Percentiles rank a stretch among this genome's conserved stretches.
phyloP scores from a whole-genome alignment of 1,140 invertebrate species.

The Brachionus asplanchnoidis region DNA sequence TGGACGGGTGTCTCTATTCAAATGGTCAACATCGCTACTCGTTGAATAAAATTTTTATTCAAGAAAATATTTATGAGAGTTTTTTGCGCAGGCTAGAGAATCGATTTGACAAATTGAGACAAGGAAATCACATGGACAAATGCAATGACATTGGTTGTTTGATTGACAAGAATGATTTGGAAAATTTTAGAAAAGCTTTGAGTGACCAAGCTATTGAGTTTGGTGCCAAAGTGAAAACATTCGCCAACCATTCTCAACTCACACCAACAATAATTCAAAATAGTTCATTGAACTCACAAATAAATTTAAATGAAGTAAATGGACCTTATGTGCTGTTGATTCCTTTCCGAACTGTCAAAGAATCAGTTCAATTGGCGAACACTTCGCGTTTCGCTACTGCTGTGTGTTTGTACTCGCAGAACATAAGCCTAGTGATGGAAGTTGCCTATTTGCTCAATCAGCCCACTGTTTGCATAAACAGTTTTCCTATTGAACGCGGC shows the following conservation, averaged over 20 bases:
- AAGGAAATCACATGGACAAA: constrained; percentile 59
- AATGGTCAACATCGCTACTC: constrained; percentile 55
- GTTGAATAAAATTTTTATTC: constrained; percentile 57
- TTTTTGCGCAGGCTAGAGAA: constrained; percentile 59
- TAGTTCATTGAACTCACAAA: constrained; percentile 37
- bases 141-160: constrained; percentile 56
- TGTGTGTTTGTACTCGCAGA: constrained; percentile 63
- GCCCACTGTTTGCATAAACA: constrained; percentile 63
- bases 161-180: constrained; percentile 51
- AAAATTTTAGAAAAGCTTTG: constrained; percentile 50
- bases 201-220: constrained; percentile 48
- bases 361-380: constrained; percentile 62
- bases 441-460: constrained; percentile 59
- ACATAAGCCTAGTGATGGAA: constrained; percentile 61
- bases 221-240: neutral
- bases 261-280: constrained; percentile 6
- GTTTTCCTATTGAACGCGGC: constrained; percentile 58
- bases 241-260: neutral
- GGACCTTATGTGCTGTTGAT: constrained; percentile 59
- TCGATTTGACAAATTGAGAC: constrained; percentile 52
- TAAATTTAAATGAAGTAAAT: constrained; percentile 31
- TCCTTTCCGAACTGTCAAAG: constrained; percentile 63
- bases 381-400: constrained; percentile 59
- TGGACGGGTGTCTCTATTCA: constrained; percentile 61
- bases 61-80: constrained; percentile 59